Percentiles rank a stretch among this genome's conserved stretches.
Evolutionary conservation across 2,888 invertebrate species (phyloP).

Genomic region (Argyresthia goedartella): DNA sequence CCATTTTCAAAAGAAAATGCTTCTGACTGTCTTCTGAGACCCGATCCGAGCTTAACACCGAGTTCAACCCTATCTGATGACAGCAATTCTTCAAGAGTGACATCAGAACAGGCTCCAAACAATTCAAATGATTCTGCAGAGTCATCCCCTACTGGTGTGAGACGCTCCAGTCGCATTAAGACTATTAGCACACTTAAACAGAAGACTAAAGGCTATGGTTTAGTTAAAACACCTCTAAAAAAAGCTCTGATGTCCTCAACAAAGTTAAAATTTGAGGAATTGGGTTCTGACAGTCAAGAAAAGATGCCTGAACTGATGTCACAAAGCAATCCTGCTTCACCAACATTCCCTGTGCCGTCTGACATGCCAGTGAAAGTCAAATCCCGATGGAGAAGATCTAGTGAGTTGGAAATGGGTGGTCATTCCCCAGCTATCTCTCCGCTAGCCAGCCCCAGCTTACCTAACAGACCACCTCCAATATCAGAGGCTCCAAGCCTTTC

Average conservation of each 20-base stretch:
- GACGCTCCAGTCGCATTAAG: conserved; percentile 82
- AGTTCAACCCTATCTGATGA: conserved; percentile 60
- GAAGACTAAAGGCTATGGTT: conserved; percentile 75
- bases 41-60: conserved; percentile 57
- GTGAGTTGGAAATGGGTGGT: conserved; percentile 78
- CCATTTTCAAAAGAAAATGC: conserved; percentile 30
- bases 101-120: conserved; percentile 38
- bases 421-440: conserved; percentile 52
- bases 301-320: conserved; percentile 31
- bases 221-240: conserved; percentile 70
- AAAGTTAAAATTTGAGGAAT: conserved; percentile 69
- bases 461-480: conserved; percentile 30
- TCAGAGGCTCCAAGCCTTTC: conserved; percentile 27
- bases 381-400: conserved; percentile 82
- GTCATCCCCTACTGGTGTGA: conserved; percentile 69
- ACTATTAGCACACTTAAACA: conserved; percentile 79
- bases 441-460: conserved; percentile 45
- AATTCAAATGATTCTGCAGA: conserved; percentile 64
- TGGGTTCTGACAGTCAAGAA: conserved; percentile 68
- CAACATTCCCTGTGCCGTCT: conserved; percentile 55
- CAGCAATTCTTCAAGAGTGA: conserved; percentile 51
- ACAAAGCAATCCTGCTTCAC: conserved; percentile 41
- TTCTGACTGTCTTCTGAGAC: conserved; percentile 33
- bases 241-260: conserved; percentile 62
- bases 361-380: conserved; percentile 84